Evolutionary conservation across 2,113 vertebrate genomes (phyloP).

Genomic region (Oreochromis tanganicae): DNA sequence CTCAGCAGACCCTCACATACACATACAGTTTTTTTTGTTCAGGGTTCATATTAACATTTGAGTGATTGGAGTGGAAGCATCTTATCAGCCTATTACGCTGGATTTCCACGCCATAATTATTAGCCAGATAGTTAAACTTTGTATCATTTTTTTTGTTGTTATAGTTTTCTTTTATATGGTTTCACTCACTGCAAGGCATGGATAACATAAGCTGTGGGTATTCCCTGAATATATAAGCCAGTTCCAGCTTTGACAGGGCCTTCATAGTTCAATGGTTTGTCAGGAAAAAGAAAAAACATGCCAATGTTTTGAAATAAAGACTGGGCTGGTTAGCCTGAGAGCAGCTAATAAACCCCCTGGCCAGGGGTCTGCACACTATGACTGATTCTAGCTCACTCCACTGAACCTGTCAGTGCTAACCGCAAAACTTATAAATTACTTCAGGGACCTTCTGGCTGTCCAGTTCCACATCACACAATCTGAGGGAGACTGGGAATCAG

Average conservation of each 20-base stretch:
- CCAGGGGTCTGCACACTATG: constrained; percentile 19
- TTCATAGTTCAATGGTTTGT: constrained; percentile 47
- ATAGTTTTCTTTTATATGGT: neutral
- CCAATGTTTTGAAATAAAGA: constrained; percentile 35
- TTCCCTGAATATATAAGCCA: constrained; percentile 13
- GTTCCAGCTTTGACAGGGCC: constrained; percentile 41
- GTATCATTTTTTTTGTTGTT: neutral
- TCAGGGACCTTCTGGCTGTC: neutral
- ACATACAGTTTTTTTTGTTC: neutral
- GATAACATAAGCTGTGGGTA: neutral
- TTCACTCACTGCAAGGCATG: neutral
- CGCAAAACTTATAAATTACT: neutral
- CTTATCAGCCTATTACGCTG: neutral
- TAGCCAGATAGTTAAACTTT: neutral
- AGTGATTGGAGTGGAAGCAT: neutral
- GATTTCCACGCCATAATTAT: neutral
- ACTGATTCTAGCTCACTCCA: constrained; percentile 39
- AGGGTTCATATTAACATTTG: neutral
- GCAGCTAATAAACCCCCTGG: constrained; percentile 53
- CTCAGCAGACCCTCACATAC: neutral
- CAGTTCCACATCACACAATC: neutral
- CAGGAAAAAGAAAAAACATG: neutral
- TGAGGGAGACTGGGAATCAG: neutral
- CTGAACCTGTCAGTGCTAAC: constrained; percentile 23
- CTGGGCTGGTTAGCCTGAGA: constrained; percentile 20